Evolutionary conservation across 2,113 vertebrate genomes (phyloP).

Genomic region (Tetraodon nigroviridis): DNA sequence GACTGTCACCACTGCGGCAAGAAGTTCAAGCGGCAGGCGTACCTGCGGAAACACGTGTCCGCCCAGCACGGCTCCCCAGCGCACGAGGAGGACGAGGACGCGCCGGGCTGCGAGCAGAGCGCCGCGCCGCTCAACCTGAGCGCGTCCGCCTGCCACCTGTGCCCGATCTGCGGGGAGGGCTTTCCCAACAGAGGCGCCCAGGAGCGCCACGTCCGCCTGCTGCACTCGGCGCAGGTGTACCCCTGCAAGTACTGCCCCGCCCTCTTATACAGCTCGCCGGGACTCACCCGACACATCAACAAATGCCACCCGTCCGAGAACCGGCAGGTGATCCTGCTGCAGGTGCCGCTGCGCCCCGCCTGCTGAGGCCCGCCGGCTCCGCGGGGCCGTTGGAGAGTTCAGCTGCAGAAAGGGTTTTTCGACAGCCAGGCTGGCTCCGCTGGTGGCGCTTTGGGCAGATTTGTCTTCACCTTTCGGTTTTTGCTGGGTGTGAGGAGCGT

Average conservation of each 20-base stretch:
- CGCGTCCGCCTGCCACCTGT: conserved; percentile 83
- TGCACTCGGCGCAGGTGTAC: conserved; percentile 93
- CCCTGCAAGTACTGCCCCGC: conserved; percentile 99
- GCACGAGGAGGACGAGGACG: conserved; percentile 74
- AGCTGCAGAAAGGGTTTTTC: too few species aligned
- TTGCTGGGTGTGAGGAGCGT: too few species aligned
- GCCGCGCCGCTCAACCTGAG: conserved; percentile 74
- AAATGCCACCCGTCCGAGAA: conserved; percentile 99
- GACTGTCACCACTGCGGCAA: conserved; percentile 91
- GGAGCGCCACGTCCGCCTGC: conserved; percentile 93
- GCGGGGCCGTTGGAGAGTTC: background rate
- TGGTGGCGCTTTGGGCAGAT: too few species aligned
- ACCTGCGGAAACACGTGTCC: conserved; percentile 88
- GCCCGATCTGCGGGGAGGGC: conserved; percentile 91
- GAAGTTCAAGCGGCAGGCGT: conserved; percentile 91
- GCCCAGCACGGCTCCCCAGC: conserved; percentile 76
- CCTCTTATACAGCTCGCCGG: conserved; percentile 98
- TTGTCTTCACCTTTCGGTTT: too few species aligned
- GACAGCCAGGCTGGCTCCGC: too few species aligned
- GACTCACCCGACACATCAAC: conserved; percentile 98
- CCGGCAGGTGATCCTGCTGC: conserved; percentile 95
- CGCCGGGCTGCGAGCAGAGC: conserved; percentile 54
- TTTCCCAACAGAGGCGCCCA: conserved; percentile 87
- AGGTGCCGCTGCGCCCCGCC: conserved; percentile 95
- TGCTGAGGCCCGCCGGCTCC: conserved; percentile 71